Percentiles rank a stretch among this genome's conserved stretches.
Evolutionary conservation across 2,888 invertebrate genomes (phyloP).

Genomic region (Octodonta nipae): DNA sequence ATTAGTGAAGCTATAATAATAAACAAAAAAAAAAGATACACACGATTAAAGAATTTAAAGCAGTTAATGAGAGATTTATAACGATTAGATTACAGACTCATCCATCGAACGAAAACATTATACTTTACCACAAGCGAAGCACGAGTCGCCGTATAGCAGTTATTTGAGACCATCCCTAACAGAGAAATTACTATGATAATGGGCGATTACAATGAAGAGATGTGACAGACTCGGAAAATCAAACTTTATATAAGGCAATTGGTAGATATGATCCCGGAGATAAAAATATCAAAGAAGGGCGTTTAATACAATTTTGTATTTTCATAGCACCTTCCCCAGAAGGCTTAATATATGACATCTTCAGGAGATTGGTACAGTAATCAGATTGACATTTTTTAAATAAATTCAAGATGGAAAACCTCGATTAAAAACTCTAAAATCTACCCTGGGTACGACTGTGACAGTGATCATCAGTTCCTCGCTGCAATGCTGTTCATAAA

Average conservation of each 20-base stretch:
- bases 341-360: slow-evolving; percentile 1
- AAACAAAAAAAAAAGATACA: background rate
- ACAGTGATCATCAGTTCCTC: slow-evolving; percentile 2
- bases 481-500: slow-evolving; percentile 2
- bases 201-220: slow-evolving; percentile 1
- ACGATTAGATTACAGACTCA: background rate
- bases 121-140: background rate
- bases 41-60: background rate
- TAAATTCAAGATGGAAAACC: slow-evolving; percentile 2
- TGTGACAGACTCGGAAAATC: background rate
- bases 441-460: slow-evolving; percentile 1
- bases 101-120: background rate
- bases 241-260: slow-evolving; percentile 1
- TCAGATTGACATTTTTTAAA: background rate
- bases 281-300: slow-evolving; percentile 1
- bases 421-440: slow-evolving; percentile 2
- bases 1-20: background rate
- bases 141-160: background rate
- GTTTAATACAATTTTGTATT: slow-evolving; percentile 1
- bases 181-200: slow-evolving; percentile 2
- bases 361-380: background rate
- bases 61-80: background rate
- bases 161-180: background rate
- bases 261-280: background rate
- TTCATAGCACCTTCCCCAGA: background rate